Evolutionary conservation across 2,113 vertebrate genomes (phyloP), one percentile per base, ranked within the genome.

Genomic region (Heterotilapia buettikoferi): DNA sequence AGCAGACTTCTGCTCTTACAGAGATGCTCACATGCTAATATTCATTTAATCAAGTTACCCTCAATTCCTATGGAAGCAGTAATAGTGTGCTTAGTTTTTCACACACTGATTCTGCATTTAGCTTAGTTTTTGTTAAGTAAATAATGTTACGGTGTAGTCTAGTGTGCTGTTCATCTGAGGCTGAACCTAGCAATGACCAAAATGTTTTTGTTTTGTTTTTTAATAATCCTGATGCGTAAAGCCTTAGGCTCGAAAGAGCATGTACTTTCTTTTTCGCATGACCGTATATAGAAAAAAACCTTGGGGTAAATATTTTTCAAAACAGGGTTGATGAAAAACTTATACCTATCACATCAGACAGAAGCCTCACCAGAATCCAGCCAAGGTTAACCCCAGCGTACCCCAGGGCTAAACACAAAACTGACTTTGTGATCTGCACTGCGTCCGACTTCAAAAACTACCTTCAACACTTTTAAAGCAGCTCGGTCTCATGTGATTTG

Each of bases 371-470:
- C 66, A 73, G 24, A 78, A 0, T 50, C 45, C 71, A 78, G 24
- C 24, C 45, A 29, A 12, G 3, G 71, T 4, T 50, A 50, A 8
- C 24, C 24, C 16, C 43, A 31, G 43, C 50, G 9, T 9, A 50
- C 1, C 0, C 71, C 16, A n/a, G 45, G 24, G 0, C 43, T n/a
- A 78, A 0, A 31, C 24, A 0, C 43, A 78, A 78, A 78, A 3
- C 43, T 5, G 24, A 12, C 71, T 31, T 47, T 12, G 24, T 78
- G 43, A 18, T 50, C 71, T 18, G 40, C 40, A 11, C 8, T 16
- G 21, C 21, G 13, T 73, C 66, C 0, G 0, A 78, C 9, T 76
- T 50, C 43, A 50, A 50, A 76, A 50, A 29, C 43, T 31, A 2
- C 43, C 71, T 76, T 50, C 9, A 50, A 3, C 10, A 4, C 26